Conservation (phyloP, 1,140 invertebrate genomes). For the Capitella teleta region DNA sequence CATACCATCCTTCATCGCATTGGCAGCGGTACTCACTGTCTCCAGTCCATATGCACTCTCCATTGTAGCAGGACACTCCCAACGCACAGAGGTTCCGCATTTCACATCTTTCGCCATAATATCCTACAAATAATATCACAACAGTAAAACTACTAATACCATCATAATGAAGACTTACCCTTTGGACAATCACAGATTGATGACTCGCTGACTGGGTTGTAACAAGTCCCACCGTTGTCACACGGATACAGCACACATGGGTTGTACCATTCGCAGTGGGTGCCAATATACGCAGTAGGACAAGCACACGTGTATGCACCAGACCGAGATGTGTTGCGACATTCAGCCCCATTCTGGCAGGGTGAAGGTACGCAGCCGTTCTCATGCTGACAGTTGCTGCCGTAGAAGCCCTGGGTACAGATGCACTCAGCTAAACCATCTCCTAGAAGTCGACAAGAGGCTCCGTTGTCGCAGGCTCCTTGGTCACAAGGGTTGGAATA, state of each 20-base stretch:
- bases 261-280: slow-evolving; percentile 31
- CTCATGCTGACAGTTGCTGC: slow-evolving; percentile 28
- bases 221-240: slow-evolving; percentile 16
- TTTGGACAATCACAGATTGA: too few species aligned
- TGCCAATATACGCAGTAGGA: slow-evolving; percentile 27
- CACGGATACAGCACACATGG: slow-evolving; percentile 26
- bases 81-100: background rate
- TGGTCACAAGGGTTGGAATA: slow-evolving; percentile 18
- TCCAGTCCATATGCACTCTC: background rate
- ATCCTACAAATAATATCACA: background rate
- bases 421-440: slow-evolving; percentile 18
- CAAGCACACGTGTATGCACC: slow-evolving; percentile 18
- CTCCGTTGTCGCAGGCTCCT: slow-evolving; percentile 16
- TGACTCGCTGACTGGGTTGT: too few species aligned
- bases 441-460: background rate
- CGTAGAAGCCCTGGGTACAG: slow-evolving; percentile 31
- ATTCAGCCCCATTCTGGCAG: slow-evolving; percentile 8
- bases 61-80: background rate
- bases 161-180: background rate
- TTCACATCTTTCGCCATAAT: slow-evolving; percentile 2
- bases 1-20: slow-evolving; percentile 9
- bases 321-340: slow-evolving; percentile 2
- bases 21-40: slow-evolving; percentile 9
- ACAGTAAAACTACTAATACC: background rate
- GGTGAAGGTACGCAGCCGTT: slow-evolving; percentile 26